Percentiles rank a stretch among this genome's conserved stretches.
These are phyloP conservation scores for Mustela lutreola DNA, from an alignment of 2,113 vertebrate genomes.

Conservation along the genomic window DNA sequence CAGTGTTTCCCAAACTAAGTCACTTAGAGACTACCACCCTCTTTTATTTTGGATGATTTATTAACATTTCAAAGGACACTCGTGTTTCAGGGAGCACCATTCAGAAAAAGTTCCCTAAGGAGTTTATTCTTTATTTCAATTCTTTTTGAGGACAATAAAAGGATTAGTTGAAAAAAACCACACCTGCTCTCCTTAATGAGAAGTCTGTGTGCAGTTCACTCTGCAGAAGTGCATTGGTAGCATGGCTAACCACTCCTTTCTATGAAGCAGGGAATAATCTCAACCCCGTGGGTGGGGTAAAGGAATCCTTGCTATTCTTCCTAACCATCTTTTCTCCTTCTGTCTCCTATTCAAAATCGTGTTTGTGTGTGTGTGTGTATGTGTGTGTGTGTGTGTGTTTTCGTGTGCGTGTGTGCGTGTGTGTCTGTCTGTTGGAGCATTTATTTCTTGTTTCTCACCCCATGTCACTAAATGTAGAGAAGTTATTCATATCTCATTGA, in stretches of 20 bases:
- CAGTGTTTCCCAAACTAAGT: constrained; percentile 28
- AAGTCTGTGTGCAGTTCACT: neutral
- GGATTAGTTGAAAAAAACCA: neutral
- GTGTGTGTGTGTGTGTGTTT: too few species aligned
- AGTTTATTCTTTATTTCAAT: neutral
- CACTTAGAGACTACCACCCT: neutral
- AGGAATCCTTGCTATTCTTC: neutral
- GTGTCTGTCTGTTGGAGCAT: neutral
- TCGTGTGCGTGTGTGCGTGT: neutral
- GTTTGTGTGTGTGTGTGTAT: neutral
- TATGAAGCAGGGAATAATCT: neutral
- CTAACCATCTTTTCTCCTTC: neutral
- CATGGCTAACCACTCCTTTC: neutral
- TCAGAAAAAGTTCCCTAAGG: neutral
- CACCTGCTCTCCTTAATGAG: neutral
- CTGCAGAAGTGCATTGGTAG: too few species aligned
- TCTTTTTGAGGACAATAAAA: neutral
- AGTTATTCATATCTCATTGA: neutral
- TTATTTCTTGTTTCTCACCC: neutral
- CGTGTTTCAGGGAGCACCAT: neutral
- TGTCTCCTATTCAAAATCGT: neutral
- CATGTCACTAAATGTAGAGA: neutral
- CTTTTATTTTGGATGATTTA: constrained; percentile 33
- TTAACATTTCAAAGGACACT: neutral
- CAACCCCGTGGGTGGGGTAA: neutral